phyloP scores from a whole-genome alignment of 2,888 invertebrate species.

The Hipparchia semele region DNA sequence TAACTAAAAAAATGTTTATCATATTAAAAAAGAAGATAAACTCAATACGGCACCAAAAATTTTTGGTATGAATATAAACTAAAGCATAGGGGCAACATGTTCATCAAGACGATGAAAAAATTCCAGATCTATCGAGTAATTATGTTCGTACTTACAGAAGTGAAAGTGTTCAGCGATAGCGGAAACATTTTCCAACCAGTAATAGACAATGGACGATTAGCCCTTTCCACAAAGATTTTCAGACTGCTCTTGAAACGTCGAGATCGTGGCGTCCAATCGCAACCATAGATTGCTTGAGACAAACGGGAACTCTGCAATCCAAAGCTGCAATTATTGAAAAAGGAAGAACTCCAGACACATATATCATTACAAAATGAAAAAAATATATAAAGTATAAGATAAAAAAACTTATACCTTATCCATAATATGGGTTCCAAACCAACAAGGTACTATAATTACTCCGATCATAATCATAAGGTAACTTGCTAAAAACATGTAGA shows the following conservation, averaged over 20 bases:
- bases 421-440: constrained; percentile 62
- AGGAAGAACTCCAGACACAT: too few relatives aligned
- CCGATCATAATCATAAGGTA: constrained; percentile 59
- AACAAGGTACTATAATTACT: constrained; percentile 64
- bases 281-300: constrained; percentile 57
- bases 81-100: too few relatives aligned
- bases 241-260: constrained; percentile 61
- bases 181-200: constrained; percentile 66
- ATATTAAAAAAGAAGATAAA: too few relatives aligned
- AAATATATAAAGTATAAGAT: not conserved
- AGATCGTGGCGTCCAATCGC: constrained; percentile 61
- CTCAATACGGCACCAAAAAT: too few relatives aligned
- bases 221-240: constrained; percentile 59
- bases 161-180: constrained; percentile 62
- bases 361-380: too few relatives aligned
- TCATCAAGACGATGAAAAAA: too few relatives aligned
- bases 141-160: constrained; percentile 56
- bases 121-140: too few relatives aligned
- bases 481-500: constrained; percentile 59
- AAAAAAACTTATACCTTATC: constrained; percentile 51
- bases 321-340: not conserved
- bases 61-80: too few relatives aligned
- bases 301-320: constrained; percentile 57
- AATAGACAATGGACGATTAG: constrained; percentile 58
- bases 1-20: too few relatives aligned